Base-by-base conservation (phyloP, 1,140 invertebrate species). In the Drosophila aff. region DNA sequence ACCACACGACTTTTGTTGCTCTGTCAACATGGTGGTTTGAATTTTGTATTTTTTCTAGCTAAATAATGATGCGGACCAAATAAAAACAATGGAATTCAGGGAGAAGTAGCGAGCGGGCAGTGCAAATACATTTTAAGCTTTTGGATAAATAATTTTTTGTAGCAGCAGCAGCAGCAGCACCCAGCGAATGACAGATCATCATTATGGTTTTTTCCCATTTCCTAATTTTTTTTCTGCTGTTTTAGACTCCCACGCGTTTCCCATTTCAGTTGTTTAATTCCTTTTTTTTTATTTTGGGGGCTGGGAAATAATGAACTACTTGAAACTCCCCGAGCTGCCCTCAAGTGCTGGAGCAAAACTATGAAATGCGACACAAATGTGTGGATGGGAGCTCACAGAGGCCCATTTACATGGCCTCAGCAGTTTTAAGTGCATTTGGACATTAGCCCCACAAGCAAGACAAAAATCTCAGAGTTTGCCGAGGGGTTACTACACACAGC, bases 371-470 rank as follows among this genome's bases (percentile, higher is more conserved):
- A 44, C 68, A 71, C 52, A 60, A 50, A 59, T 76, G 52, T 36
- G 65, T 26, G 43, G 36, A 47, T 31, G 36, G 26, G n/a, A 33
- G 21, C 23, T 40, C 53, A 23, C 23, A 18, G 23, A 33, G 18
- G 8, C 72, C 76, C 80, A 73, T 87, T 87, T 76, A 61, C 62
- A 73, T 59, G 55, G 58, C 55, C 72, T 44, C 62, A 68, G 76
- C 71, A 60, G 26, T 79, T 77, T 69, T 89, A 87, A 89, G 84
- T 87, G 83, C 77, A 81, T 87, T 87, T 76, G 64, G 64, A 81
- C 84, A 89, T 89, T 82, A 86, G 79, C 55, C 80, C 80, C 55
- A 44, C 80, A 53, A 50, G 41, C 49, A 31, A 73, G 49, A 62
- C 55, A 44, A 62, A 73, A 75, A 74, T 75, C 69, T 53, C 28